Conservation (phyloP, 2,888 invertebrate species). For the Phragmatobia fuliginosa region DNA sequence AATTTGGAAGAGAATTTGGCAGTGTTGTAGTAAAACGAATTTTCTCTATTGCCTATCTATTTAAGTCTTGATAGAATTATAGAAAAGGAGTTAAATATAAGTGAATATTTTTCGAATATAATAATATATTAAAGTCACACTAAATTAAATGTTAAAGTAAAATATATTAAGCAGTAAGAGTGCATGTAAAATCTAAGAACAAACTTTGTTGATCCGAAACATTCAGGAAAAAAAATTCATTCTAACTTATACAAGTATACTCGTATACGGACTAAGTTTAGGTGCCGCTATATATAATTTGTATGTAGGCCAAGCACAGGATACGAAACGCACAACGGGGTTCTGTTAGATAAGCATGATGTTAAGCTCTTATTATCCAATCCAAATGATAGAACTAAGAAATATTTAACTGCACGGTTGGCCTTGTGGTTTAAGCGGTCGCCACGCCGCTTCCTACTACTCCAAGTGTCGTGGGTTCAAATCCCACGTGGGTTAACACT, state of each 20-base stretch:
- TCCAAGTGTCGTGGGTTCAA: too few relatives aligned
- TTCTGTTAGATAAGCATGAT: background rate
- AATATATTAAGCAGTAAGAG: background rate
- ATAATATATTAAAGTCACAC: too few relatives aligned
- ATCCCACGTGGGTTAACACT: too few relatives aligned
- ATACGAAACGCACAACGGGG: background rate
- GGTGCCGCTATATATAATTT: background rate
- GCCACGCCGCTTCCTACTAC: too few relatives aligned
- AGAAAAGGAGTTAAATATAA: constrained; percentile 4
- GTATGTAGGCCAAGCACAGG: background rate
- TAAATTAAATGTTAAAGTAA: background rate
- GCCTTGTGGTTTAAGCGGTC: too few relatives aligned
- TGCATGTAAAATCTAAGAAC: background rate
- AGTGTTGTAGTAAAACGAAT: constrained; percentile 37
- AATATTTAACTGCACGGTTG: too few relatives aligned
- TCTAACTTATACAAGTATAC: background rate
- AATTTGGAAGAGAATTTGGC: constrained; percentile 59
- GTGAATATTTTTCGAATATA: background rate
- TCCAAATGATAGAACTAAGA: too few relatives aligned
- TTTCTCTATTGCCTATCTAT: constrained; percentile 14
- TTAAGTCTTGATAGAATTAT: constrained; percentile 24
- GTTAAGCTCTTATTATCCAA: background rate
- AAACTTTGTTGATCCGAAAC: background rate
- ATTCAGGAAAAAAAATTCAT: background rate
- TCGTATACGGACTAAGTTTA: background rate